Base-by-base conservation (phyloP, 2,888 invertebrate species). In the Laothoe populi region DNA sequence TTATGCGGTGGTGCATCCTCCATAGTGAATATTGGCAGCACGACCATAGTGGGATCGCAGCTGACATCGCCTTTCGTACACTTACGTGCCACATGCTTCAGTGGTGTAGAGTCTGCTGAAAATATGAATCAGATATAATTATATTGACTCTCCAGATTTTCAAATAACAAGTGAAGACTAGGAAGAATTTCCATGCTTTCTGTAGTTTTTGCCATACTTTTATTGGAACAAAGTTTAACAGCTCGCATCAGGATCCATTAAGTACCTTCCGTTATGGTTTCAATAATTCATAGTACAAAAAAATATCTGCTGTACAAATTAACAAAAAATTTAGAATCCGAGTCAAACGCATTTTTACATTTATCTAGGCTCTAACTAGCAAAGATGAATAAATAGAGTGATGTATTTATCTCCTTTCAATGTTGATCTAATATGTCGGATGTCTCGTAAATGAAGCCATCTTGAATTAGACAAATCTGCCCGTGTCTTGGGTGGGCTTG, bases 1-100 rank as follows among this genome's bases (percentile, higher is more conserved):
- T 81, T 82, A 0, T 81, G 70, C 0, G 79, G 79, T 0, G 87
- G 84, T 0, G 85, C 86, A 42, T 90, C 81, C 67, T 88, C 88
- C 0, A 88, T 73, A 0, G 87, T 85, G 58, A 90, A 79, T 58
- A 90, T 89, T 0, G 90, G 90, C 0, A 90, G 67, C 0, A 89
- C 63, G 0, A 87, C 83, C 0, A 89, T 69, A 0, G 84, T 70
- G 0, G 86, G 83, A 3, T 83, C 81, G 35, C 86, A 87, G 53
- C 71, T 67, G 1, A 60, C 64, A 2, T 73, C 70, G 0, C 63
- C 64, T 16, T 71, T 67, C 4, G 63, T 42, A 46, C 67, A 71
- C 1, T 24, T 63, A 13, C 61, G 49, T 3, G 60, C 42, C 19
- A 4, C 38, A 19, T 40, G 53, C 31, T 16, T 16, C 19, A 40